Base-by-base conservation (phyloP, 92 coral and sea anemone genomes). In the Pocillopora grandis region DNA sequence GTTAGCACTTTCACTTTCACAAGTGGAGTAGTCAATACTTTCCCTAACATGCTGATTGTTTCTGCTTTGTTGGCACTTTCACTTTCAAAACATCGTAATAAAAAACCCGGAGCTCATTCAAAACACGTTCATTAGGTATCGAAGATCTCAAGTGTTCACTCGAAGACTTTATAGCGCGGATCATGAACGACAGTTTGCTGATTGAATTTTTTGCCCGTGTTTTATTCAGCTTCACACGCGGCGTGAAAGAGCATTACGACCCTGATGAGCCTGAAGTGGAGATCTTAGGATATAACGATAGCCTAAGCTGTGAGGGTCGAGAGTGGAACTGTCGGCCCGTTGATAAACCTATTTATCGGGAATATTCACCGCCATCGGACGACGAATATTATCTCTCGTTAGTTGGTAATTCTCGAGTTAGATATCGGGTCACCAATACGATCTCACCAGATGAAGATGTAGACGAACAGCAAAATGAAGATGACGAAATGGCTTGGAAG, bases 71-170 rank as follows among this genome's bases (percentile, higher is more conserved):
- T 42, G 49, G 49, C 49, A 42, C 49, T 42, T 42, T 42, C 49
- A 42, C 49, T 42, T 42, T 42, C 49, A 7, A 42, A 42, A 7
- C 49, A 42, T 42, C 7, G 7, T 0, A 42, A 3, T 17, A 87
- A 82, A 58, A 88, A 88, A 62, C 71, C 27, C 87, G 37, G 77
- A 80, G 82, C 90, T 76, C 9, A 76, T 81, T 74, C 82, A 87
- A 13, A 87, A 59, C 18, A 81, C 63, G 7, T 42, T 42, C 49
- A 42, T 42, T 42, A 3, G 49, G 49, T 42, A 42, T 42, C 49
- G 7, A 42, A 42, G 7, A 42, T 42, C 49, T 7, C 49, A 42
- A 42, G 49, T 42, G 49, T 42, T 42, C 7, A 3, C 49, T 42
- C 49, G 49, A 7, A 3, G 49, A 42, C 90, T 86, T 7, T 42